phyloP scores from a whole-genome alignment of 2,888 invertebrate species.

The Elmis aenea region DNA sequence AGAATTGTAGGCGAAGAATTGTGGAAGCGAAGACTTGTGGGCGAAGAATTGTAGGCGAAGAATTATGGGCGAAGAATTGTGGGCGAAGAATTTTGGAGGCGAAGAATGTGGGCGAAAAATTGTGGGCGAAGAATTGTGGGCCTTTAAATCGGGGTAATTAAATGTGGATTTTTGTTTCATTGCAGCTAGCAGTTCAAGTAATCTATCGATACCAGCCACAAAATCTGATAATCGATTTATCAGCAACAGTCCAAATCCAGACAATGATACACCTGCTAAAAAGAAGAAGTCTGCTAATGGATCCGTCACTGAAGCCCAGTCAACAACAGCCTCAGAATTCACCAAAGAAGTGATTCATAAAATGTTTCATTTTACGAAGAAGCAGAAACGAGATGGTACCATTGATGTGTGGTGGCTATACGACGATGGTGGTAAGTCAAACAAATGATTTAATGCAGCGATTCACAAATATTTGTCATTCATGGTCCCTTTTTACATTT shows the following conservation, averaged over 20 bases:
- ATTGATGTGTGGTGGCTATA: slow-evolving; percentile 97
- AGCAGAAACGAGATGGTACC: slow-evolving; percentile 62
- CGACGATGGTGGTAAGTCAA: slow-evolving; percentile 71
- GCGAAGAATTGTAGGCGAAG: no score
- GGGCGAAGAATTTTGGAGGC: no score
- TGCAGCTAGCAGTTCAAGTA: slow-evolving; percentile 74
- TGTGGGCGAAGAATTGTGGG: no score
- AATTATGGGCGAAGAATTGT: no score
- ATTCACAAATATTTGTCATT: no score
- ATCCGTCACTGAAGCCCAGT: slow-evolving; percentile 30
- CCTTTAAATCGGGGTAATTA: no score
- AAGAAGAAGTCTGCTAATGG: slow-evolving; percentile 39
- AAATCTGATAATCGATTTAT: slow-evolving; percentile 52
- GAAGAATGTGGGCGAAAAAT: no score
- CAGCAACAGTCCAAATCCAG: slow-evolving; percentile 47
- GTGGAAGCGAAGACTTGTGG: no score
- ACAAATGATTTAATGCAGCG: slow-evolving; percentile 1
- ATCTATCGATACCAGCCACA: slow-evolving; percentile 63
- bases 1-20: no score
- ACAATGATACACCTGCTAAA: slow-evolving; percentile 32
- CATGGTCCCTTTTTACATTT: no score
- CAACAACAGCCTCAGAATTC: slow-evolving; percentile 39
- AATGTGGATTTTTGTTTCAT: slow-evolving; percentile 1
- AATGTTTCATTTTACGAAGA: slow-evolving; percentile 68
- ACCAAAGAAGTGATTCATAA: slow-evolving; percentile 49